Percentiles rank a stretch among this genome's conserved stretches.
Evolutionary conservation across 1,140 invertebrate species (phyloP).

Genomic region (Solen grandis): DNA sequence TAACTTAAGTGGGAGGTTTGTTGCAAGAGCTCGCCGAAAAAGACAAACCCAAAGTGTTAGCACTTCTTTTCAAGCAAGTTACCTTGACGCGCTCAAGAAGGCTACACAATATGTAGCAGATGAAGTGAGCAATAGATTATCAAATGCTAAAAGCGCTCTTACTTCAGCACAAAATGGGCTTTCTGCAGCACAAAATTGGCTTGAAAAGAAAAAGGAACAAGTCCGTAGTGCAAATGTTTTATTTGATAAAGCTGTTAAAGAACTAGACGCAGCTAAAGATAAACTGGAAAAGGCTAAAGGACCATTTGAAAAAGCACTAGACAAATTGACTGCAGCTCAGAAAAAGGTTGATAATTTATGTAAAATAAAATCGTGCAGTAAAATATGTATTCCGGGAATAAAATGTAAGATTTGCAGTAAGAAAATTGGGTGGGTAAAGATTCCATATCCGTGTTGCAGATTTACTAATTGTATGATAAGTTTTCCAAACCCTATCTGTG

Average conservation of each 20-base stretch:
- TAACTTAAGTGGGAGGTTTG: slow-evolving; percentile 26
- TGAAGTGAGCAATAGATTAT: slow-evolving; percentile 13
- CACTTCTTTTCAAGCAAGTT: slow-evolving; percentile 38
- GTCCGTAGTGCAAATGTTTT: slow-evolving; percentile 15
- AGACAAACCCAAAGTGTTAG: background rate
- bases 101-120: slow-evolving; percentile 3
- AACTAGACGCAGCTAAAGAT: slow-evolving; percentile 37
- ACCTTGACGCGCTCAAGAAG: slow-evolving; percentile 24
- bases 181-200: slow-evolving; percentile 29
- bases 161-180: background rate
- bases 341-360: slow-evolving; percentile 52
- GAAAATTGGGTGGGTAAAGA: slow-evolving; percentile 15
- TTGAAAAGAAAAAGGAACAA: slow-evolving; percentile 26
- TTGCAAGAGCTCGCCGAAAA: background rate
- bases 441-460: slow-evolving; percentile 29
- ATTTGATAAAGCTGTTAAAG: slow-evolving; percentile 46
- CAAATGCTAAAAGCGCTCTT: slow-evolving; percentile 4
- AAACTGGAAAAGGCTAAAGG: slow-evolving; percentile 46
- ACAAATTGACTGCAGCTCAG: slow-evolving; percentile 38
- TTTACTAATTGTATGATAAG: slow-evolving; percentile 54
- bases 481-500: slow-evolving; percentile 47
- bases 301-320: slow-evolving; percentile 36
- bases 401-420: slow-evolving; percentile 22
- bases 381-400: slow-evolving; percentile 51
- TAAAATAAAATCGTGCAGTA: slow-evolving; percentile 27